phyloP scores from a whole-genome alignment of 53 echinoderm and acorn worm genomes.

The Actinopyga echinites region DNA sequence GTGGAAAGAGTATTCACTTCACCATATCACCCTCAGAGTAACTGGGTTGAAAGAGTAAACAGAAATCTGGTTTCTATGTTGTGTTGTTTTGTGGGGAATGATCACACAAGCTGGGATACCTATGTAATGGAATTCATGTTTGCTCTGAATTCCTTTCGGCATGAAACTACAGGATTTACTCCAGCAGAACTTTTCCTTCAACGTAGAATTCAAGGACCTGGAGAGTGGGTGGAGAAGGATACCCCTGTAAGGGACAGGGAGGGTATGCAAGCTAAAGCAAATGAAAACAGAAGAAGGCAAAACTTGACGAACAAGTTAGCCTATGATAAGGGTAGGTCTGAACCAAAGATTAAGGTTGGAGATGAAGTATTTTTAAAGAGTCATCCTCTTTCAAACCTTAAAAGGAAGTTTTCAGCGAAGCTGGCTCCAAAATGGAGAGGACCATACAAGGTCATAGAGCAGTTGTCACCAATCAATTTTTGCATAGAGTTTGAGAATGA shows the following conservation, averaged over 20 bases:
- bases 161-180: constrained; percentile 1
- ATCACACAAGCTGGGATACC: constrained; percentile 52
- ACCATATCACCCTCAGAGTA: constrained; percentile 66
- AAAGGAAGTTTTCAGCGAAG: constrained; percentile 44
- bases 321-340: neutral
- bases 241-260: neutral
- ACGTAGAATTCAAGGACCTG: neutral
- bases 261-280: neutral
- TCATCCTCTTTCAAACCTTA: constrained; percentile 28
- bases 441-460: constrained; percentile 11
- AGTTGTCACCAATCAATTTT: constrained; percentile 35
- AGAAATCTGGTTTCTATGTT: constrained; percentile 62
- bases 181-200: no score
- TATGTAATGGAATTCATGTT: neutral
- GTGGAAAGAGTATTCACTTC: constrained; percentile 54
- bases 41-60: no score
- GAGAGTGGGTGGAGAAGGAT: neutral
- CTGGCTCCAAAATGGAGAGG: constrained; percentile 54
- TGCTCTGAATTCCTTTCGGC: constrained; percentile 4
- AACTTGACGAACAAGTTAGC: neutral
- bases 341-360: neutral
- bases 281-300: neutral
- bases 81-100: constrained; percentile 38
- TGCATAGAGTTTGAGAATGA: constrained; percentile 1
- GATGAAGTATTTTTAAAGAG: constrained; percentile 43